A percentile compares a stretch with the other conserved stretches of the same genome.
Conservation (phyloP, 2,888 invertebrate species). For the Flexamia atlantica region DNA sequence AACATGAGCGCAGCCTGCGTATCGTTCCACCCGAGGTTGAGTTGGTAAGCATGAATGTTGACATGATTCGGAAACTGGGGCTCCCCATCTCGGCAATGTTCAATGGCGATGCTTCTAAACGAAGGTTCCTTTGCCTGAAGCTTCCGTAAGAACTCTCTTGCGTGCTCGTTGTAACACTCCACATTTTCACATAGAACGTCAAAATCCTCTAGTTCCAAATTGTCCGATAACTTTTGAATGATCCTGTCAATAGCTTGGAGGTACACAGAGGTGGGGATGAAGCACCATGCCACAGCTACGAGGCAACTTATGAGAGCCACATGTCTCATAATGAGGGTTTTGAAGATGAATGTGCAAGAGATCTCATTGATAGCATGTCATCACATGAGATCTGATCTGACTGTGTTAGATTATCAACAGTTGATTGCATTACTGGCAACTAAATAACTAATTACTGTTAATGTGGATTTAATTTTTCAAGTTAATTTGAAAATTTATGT, state of each 20-base stretch:
- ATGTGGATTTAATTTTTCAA: too few species aligned
- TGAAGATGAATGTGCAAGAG: neutral
- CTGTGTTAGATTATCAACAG: neutral
- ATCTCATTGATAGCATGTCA: neutral
- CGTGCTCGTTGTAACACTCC: slow-evolving; percentile 31
- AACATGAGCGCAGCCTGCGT: slow-evolving; percentile 29
- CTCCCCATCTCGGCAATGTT: slow-evolving; percentile 7
- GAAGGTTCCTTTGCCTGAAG: neutral
- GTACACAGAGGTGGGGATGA: slow-evolving; percentile 34
- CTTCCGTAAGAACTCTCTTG: neutral
- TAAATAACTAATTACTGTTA: too few species aligned
- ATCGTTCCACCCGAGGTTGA: slow-evolving; percentile 39
- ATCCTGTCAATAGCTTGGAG: slow-evolving; percentile 45
- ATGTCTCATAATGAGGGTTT: slow-evolving; percentile 36
- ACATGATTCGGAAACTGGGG: slow-evolving; percentile 11
- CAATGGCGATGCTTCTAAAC: slow-evolving; percentile 33
- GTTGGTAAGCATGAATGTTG: slow-evolving; percentile 38
- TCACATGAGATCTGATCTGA: neutral
- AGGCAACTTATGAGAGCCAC: neutral
- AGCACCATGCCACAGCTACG: neutral
- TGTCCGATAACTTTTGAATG: slow-evolving; percentile 44
- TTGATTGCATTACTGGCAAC: neutral
- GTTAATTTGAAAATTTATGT: too few species aligned
- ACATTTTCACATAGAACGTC: slow-evolving; percentile 25
- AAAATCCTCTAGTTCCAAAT: slow-evolving; percentile 22